A percentile compares a stretch with the other conserved stretches of the same genome.
phyloP scores from a whole-genome alignment of 2,888 invertebrate genomes.

The Alloscopus bannaensis region DNA sequence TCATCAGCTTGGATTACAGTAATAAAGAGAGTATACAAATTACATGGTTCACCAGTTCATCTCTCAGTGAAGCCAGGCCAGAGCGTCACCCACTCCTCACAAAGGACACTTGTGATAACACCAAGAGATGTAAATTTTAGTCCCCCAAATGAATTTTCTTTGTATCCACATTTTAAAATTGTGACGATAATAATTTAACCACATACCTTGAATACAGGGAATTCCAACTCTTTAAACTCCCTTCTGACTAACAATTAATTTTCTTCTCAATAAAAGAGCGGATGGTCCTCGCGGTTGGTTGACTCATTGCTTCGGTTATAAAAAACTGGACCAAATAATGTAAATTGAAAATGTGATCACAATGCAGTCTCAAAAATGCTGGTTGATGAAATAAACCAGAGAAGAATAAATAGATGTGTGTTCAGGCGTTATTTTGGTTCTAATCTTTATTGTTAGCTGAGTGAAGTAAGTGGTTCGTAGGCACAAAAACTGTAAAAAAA shows the following conservation, averaged over 20 bases:
- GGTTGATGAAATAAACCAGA: no score
- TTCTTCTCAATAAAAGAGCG: background rate
- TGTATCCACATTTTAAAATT: background rate
- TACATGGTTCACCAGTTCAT: conserved; percentile 36
- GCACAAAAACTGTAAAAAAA: conserved; percentile 21
- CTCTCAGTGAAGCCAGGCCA: conserved; percentile 1
- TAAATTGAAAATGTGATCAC: conserved; percentile 1
- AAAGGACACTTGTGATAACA: background rate
- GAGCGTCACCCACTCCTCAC: background rate
- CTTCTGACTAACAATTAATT: conserved; percentile 24
- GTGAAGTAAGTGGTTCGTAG: conserved; percentile 22
- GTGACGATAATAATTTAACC: conserved; percentile 9
- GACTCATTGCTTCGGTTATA: background rate
- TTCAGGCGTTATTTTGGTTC: background rate
- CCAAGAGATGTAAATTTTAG: background rate
- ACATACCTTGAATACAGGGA: background rate
- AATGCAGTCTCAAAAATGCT: no score
- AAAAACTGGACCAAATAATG: no score
- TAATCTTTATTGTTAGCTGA: conserved; percentile 15
- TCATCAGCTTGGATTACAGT: conserved; percentile 43
- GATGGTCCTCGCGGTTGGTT: background rate
- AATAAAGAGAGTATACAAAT: conserved; percentile 47
- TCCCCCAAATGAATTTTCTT: background rate
- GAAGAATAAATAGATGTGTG: no score
- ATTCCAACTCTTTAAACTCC: conserved; percentile 10